Base-by-base conservation (phyloP, 2,888 invertebrate genomes). In the Cantharis lateralis region DNA sequence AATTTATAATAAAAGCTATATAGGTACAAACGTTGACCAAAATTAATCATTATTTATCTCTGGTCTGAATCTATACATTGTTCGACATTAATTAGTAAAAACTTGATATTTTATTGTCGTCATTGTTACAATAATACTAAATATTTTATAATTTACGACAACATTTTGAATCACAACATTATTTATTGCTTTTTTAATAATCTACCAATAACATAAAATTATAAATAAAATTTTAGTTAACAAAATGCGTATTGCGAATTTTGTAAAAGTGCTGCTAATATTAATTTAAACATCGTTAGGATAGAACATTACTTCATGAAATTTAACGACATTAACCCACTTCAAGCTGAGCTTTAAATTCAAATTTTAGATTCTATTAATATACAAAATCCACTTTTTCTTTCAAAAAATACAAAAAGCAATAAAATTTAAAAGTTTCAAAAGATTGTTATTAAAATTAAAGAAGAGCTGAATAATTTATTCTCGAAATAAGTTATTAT, bases 251-350 rank as follows among this genome's bases (percentile, higher is more conserved):
- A 13, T 32, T 13, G 4, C 11, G 1, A 13, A 28, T 32, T 48
- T 48, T 48, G 4, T n/a, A 48, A 48, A 48, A 48, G 48, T 48
- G n/a, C 7, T 48, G 13, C 48, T n/a, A 48, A 48, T 48, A 72
- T 75, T 75, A 78, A 78, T 75, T 68, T 18, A 15, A 68, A 71
- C 72, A 78, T 75, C 75, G 72, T 72, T 73, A 75, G 72, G 75
- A 78, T 70, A 75, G 78, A 78, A 75, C 72, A 78, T 78, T 75
- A 75, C 75, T 72, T 66, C 71, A 75, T 75, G 75, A 78, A 77
- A 75, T 70, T 78, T 78, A 78, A 78, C 70, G 72, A 78, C 72
- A 74, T 71, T 74, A 72, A 75, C 75, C 71, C 70, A 74, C 75
- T 78, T 62, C 18, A 74, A 72, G 68, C 70, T 77, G 68, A 77